Evolutionary conservation across 2,888 invertebrate species (phyloP), one percentile per base, ranked within the genome.

Genomic region (Agapetus fuscipes): DNA sequence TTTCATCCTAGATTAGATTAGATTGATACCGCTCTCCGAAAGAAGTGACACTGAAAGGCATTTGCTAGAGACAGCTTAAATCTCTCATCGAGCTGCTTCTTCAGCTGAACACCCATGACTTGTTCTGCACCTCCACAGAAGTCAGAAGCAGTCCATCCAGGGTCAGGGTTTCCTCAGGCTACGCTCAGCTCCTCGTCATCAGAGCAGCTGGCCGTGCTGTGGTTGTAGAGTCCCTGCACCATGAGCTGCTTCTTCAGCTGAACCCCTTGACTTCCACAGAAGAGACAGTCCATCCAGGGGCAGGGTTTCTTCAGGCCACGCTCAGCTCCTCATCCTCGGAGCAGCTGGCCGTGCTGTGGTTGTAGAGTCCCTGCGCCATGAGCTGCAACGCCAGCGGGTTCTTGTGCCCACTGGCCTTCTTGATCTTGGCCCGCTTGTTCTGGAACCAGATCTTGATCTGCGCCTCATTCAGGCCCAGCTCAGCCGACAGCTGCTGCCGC

Each of bases 381-480:
- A 86, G 68, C 56, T 83, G 82, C 17, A 83, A 55, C 0, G 86
- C 84, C 39, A 86, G 61, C 0, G 79, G 78, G 55, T 78, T 78
- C 52, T 79, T 76, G 29, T 75, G 73, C 1, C 82, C 82, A 33
- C 73, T 74, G 9, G 80, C 73, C 58, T 87, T 86, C 67, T 88
- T 87, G 56, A 85, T 76, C 61, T 86, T 85, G 48, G 96, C 96
- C 11, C 95, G 74, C 61, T 95, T 94, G 68, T 95, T 94, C 71
- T 95, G 90, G 69, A 93, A 91, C 93, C 91, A 94, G 61, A 94
- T 93, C 72, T 94, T 94, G 59, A 91, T 96, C 67, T 96, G 96
- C 0, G 93, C 91, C 62, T 97, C 96, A 53, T 95, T 94, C 43
- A 96, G 72, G 1, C 89, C 87, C 42, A 96, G 70, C 55, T 84